phyloP scores from a whole-genome alignment of 2,797 vertebrate genomes.

The Yasuhikotakia modesta region DNA sequence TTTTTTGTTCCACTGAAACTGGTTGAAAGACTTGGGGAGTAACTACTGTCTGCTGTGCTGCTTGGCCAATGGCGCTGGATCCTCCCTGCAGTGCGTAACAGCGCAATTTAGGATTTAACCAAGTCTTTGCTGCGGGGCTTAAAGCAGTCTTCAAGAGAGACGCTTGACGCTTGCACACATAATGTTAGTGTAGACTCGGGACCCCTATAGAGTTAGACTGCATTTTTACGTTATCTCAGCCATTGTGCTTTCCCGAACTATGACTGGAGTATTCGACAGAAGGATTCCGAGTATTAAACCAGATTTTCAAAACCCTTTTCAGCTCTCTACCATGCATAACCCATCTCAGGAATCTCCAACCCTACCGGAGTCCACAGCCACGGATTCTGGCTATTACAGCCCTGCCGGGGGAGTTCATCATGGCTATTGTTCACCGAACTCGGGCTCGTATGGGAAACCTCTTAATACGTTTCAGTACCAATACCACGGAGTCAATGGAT shows the following conservation, averaged over 20 bases:
- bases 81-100: slow-evolving; percentile 99
- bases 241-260: slow-evolving; percentile 70
- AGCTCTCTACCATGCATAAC: slow-evolving; percentile 91
- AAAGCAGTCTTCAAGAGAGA: slow-evolving; percentile 88
- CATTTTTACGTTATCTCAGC: slow-evolving; percentile 49
- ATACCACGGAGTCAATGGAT: slow-evolving; percentile 90
- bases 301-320: slow-evolving; percentile 92
- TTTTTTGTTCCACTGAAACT: slow-evolving; percentile 82
- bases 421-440: slow-evolving; percentile 94
- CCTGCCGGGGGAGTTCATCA: slow-evolving; percentile 81
- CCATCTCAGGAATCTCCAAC: slow-evolving; percentile 99
- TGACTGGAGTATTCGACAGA: slow-evolving; percentile 98
- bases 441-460: slow-evolving; percentile 91
- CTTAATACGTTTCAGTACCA: slow-evolving; percentile 95
- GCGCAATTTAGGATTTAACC: slow-evolving; percentile 99
- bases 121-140: slow-evolving; percentile 92
- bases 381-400: slow-evolving; percentile 97
- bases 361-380: slow-evolving; percentile 94
- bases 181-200: slow-evolving; percentile 85
- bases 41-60: slow-evolving; percentile 82
- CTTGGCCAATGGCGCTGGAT: slow-evolving; percentile 98
- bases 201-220: slow-evolving; percentile 67
- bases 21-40: slow-evolving; percentile 91
- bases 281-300: slow-evolving; percentile 91
- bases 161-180: slow-evolving; percentile 68